Evolutionary conservation across 2,113 vertebrate genomes (phyloP).

Genomic region (Ivindomyrus marchei): DNA sequence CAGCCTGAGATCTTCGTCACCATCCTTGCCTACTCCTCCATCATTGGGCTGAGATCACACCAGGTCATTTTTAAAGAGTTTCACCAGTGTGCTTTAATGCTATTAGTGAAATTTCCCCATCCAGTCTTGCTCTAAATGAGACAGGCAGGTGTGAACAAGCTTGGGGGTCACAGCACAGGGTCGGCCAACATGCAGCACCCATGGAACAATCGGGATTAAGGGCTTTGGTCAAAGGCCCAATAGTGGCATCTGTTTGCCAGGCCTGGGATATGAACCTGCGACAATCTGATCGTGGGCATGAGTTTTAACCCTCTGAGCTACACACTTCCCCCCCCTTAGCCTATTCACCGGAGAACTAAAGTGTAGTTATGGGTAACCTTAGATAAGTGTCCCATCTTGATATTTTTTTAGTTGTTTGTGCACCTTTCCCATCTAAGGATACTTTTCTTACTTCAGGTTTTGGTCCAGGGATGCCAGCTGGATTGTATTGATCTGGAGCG

Average conservation of each 20-base stretch:
- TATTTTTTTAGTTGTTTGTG: neutral
- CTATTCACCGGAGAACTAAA: neutral
- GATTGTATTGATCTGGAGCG: conserved; percentile 69
- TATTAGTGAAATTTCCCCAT: neutral
- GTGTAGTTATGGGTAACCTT: neutral
- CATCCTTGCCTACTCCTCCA: conserved; percentile 91
- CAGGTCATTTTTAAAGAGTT: conserved; percentile 65
- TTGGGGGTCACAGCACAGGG: neutral
- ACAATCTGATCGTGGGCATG: neutral
- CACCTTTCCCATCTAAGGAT: neutral
- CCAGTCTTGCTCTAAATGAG: neutral
- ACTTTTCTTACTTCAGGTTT: conserved; percentile 62
- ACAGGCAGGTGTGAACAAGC: neutral
- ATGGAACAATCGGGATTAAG: neutral
- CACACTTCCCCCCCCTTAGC: neutral
- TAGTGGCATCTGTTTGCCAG: neutral
- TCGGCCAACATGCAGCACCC: neutral
- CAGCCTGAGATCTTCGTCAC: conserved; percentile 93
- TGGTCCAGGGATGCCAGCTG: conserved; percentile 90
- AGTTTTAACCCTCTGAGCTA: neutral
- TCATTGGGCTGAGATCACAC: conserved; percentile 86
- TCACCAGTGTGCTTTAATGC: neutral
- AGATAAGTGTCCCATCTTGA: neutral
- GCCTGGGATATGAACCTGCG: neutral
- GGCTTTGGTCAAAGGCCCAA: neutral